Evolutionary conservation across 2,888 invertebrate genomes (phyloP).

Genomic region (Drosophila koepferae): DNA sequence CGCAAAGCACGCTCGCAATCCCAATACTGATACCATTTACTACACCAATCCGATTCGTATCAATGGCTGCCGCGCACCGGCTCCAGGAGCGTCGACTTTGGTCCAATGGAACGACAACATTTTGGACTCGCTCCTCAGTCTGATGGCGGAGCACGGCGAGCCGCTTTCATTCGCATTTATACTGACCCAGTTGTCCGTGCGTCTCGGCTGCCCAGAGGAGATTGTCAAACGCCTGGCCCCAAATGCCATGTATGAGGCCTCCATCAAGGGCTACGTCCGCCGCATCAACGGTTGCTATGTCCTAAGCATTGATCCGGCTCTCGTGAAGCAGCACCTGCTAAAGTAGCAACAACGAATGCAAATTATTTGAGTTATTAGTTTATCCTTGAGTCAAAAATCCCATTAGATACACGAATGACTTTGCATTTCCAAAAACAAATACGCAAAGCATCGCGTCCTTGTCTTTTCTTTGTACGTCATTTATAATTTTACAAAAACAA

Average conservation of each 20-base stretch:
- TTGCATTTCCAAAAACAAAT: not conserved
- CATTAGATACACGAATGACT: too few relatives aligned
- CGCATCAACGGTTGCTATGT: constrained; percentile 9
- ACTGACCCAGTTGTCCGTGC: constrained; percentile 5
- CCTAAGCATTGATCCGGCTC: constrained; percentile 9
- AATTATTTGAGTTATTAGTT: constrained; percentile 11
- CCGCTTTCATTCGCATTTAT: constrained; percentile 23
- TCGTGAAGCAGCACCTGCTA: not conserved
- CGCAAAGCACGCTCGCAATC: not conserved
- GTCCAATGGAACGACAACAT: constrained; percentile 20
- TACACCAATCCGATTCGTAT: not conserved
- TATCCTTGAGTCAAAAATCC: not conserved
- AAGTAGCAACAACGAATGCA: not conserved
- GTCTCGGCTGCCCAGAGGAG: constrained; percentile 21
- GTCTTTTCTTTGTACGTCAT: constrained; percentile 1
- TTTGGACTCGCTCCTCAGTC: constrained; percentile 6
- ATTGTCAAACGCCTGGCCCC: constrained; percentile 31
- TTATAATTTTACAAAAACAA: not conserved
- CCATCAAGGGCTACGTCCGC: constrained; percentile 33
- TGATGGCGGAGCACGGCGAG: constrained; percentile 21
- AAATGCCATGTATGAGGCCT: constrained; percentile 35
- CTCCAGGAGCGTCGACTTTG: not conserved
- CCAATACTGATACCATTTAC: not conserved
- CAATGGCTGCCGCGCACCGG: not conserved
- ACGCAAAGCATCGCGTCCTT: too few relatives aligned